These are phyloP conservation scores for Ptychodera flava DNA, from an alignment of 35 echinoderm and acorn worm genomes.

Conservation along the genomic window DNA sequence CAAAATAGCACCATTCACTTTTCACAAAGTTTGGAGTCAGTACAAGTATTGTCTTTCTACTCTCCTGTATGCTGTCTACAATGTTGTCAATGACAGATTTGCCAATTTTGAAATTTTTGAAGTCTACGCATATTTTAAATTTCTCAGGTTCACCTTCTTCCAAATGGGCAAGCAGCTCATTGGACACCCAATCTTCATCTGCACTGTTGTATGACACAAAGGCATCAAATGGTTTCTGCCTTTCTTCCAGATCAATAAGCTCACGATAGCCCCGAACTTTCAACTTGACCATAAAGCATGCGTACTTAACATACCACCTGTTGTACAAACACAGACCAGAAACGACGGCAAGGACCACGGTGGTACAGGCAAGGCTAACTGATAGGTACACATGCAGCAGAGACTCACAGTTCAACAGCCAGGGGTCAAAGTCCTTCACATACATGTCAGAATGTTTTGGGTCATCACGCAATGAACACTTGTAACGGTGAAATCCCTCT, in stretches of 20 bases:
- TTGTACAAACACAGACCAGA: background rate
- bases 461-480: background rate
- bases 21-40: background rate
- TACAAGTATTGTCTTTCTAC: background rate
- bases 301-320: background rate
- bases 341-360: background rate
- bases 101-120: background rate
- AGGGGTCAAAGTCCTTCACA: background rate
- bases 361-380: background rate
- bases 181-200: background rate
- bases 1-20: background rate
- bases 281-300: background rate
- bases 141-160: background rate
- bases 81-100: background rate
- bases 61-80: background rate
- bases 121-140: background rate
- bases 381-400: background rate
- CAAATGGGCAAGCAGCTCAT: background rate
- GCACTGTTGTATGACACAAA: background rate
- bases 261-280: background rate
- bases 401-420: background rate
- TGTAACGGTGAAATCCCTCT: background rate
- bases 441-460: background rate
- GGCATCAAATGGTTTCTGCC: background rate
- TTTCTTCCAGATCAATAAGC: background rate